Evolutionary conservation across 2,113 vertebrate genomes (phyloP), one percentile per base, ranked within the genome.

Genomic region (Siphamia tubifer): DNA sequence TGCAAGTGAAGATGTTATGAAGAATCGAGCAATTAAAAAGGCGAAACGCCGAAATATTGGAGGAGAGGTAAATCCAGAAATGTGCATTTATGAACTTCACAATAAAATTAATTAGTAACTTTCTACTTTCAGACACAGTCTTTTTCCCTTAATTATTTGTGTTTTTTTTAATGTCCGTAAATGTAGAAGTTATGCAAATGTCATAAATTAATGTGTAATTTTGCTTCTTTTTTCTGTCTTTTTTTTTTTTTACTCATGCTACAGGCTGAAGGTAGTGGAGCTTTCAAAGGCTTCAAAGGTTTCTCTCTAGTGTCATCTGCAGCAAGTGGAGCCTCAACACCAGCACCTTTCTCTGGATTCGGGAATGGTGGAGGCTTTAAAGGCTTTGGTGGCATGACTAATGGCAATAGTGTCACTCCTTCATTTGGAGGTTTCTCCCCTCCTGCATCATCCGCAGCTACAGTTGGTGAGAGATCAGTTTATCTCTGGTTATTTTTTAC

Each of bases 281-380:
- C 96, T 25, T 98, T 99, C 82, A 98, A 96, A 88, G 94, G 93
- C 0, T 99, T 99, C 62, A 95, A 96, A 89, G 97, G 97, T 0
- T 94, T 94, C 28, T 78, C 91, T 31, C 9, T 95, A 79, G 44
- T 90, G 0, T 24, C 87, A 2, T 71, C 93, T 17, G 67, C 92
- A 10, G 82, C 80, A 32, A 84, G 78, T 2, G 19, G 69, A 36
- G 74, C 68, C 45, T 71, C 83, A 0, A 1, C 53, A 6, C 43
- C 83, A 0, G 11, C 81, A 0, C 4, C 27, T 0, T 95, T 97
- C 34, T 65, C 92, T 0, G 91, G 92, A 3, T 96, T 98, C 16
- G 96, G 94, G 4, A 92, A 92, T 1, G 86, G 93, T 0, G 77
- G 88, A 4, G 90, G 89, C 15, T 89, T 93, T 6, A 96, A 96